Percentiles rank a stretch among this genome's conserved stretches.
phyloP scores from a whole-genome alignment of 2,797 vertebrate genomes.

The Trematomus bernacchii region DNA sequence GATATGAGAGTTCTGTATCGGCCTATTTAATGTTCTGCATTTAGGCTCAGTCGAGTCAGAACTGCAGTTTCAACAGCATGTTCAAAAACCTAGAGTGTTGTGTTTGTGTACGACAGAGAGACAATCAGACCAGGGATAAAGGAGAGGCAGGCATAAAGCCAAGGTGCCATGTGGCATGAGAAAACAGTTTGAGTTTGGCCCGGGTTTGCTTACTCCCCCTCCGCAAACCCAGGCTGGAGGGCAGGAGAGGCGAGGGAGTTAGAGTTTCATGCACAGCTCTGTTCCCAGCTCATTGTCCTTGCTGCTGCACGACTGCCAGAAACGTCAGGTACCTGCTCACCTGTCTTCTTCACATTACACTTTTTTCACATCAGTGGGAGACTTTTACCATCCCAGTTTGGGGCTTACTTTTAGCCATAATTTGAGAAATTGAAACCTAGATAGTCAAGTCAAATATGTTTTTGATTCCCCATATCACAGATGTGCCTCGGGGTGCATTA shows the following conservation, averaged over 20 bases:
- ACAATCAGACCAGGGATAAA: constrained; percentile 37
- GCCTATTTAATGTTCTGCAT: neutral
- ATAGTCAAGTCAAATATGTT: too few species aligned
- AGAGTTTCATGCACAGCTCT: constrained; percentile 53
- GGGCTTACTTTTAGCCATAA: neutral
- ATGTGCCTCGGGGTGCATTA: too few species aligned
- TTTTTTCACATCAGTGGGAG: neutral
- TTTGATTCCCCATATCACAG: too few species aligned
- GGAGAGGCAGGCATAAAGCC: constrained; percentile 50
- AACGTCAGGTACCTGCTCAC: constrained; percentile 49
- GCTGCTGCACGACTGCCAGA: constrained; percentile 18
- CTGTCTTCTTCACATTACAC: constrained; percentile 21
- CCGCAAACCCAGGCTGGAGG: constrained; percentile 43
- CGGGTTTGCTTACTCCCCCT: constrained; percentile 26
- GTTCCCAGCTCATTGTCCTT: constrained; percentile 47
- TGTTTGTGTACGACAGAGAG: constrained; percentile 47
- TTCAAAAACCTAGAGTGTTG: constrained; percentile 42
- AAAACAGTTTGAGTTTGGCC: constrained; percentile 59
- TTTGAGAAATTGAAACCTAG: too few species aligned
- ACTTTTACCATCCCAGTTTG: neutral
- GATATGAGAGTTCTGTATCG: neutral
- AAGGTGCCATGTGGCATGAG: constrained; percentile 59
- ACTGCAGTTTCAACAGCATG: constrained; percentile 35
- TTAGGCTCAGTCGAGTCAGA: neutral
- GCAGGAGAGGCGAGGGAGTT: constrained; percentile 43